A percentile compares a stretch with the other conserved stretches of the same genome.
Conservation (phyloP, 2,113 vertebrate genomes). For the Dendropsophus ebraccatus region DNA sequence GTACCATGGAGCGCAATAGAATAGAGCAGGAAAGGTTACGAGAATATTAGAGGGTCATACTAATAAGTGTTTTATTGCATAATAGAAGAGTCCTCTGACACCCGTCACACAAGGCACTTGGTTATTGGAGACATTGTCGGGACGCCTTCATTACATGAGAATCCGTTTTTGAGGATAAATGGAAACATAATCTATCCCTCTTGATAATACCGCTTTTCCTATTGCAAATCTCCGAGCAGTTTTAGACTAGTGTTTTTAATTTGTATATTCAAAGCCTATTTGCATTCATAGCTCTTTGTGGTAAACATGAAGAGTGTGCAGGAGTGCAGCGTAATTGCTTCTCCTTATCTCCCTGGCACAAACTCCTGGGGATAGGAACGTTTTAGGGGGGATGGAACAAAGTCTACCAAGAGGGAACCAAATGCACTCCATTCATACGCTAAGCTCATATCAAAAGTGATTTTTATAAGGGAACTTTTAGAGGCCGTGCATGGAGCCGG, state of each 20-base stretch:
- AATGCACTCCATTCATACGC: too few relatives aligned
- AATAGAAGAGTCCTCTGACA: neutral
- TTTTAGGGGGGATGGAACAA: neutral
- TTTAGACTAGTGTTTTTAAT: slow-evolving; percentile 40
- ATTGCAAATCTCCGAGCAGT: slow-evolving; percentile 53
- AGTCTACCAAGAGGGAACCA: neutral
- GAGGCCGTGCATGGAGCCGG: neutral
- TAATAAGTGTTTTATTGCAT: neutral
- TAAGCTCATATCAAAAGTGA: too few relatives aligned
- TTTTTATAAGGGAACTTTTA: neutral
- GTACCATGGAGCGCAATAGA: neutral
- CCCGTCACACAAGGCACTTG: neutral
- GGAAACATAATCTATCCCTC: slow-evolving; percentile 51
- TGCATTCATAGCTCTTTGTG: slow-evolving; percentile 55
- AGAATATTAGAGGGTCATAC: neutral
- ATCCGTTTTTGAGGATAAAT: slow-evolving; percentile 46
- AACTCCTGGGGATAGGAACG: slow-evolving; percentile 19
- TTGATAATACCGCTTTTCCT: slow-evolving; percentile 30
- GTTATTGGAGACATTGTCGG: slow-evolving; percentile 39
- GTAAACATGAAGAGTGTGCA: slow-evolving; percentile 42
- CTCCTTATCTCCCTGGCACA: slow-evolving; percentile 17
- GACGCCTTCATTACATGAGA: slow-evolving; percentile 48
- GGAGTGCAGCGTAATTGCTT: slow-evolving; percentile 21
- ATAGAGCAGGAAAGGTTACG: neutral
- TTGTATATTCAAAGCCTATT: slow-evolving; percentile 59